Percentiles rank a stretch among this genome's conserved stretches.
phyloP scores from a whole-genome alignment of 1,140 invertebrate genomes.

The Aleiodes sp. region DNA sequence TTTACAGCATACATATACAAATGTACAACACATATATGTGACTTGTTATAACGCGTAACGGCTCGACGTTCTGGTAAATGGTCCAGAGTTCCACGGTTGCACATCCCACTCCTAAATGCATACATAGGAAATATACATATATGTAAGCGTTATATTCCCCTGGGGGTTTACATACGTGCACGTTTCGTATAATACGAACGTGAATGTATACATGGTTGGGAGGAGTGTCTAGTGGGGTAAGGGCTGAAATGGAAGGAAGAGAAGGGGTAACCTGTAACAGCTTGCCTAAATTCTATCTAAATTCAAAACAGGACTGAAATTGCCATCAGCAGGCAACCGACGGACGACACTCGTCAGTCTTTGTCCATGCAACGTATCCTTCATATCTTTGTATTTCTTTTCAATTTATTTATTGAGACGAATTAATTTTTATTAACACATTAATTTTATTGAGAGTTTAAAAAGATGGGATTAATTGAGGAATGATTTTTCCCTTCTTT shows the following conservation, averaged over 20 bases:
- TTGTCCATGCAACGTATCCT: neutral
- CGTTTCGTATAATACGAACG: slow-evolving; percentile 8
- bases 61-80: slow-evolving; percentile 38
- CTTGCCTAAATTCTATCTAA: slow-evolving; percentile 57
- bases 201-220: neutral
- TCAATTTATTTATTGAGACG: no score
- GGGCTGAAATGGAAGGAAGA: no score
- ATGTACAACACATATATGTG: slow-evolving; percentile 29
- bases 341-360: slow-evolving; percentile 14
- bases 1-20: slow-evolving; percentile 19
- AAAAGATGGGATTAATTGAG: no score
- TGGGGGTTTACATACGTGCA: neutral
- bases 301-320: slow-evolving; percentile 54
- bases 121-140: slow-evolving; percentile 32
- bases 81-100: slow-evolving; percentile 28
- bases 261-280: slow-evolving; percentile 43
- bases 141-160: slow-evolving; percentile 24
- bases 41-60: slow-evolving; percentile 34
- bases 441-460: no score
- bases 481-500: no score
- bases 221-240: slow-evolving; percentile 1
- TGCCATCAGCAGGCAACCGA: slow-evolving; percentile 44
- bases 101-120: slow-evolving; percentile 26
- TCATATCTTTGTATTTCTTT: no score
- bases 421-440: no score